Conservation (phyloP, 2,888 invertebrate species). For the Dicranocentrus wangi region DNA sequence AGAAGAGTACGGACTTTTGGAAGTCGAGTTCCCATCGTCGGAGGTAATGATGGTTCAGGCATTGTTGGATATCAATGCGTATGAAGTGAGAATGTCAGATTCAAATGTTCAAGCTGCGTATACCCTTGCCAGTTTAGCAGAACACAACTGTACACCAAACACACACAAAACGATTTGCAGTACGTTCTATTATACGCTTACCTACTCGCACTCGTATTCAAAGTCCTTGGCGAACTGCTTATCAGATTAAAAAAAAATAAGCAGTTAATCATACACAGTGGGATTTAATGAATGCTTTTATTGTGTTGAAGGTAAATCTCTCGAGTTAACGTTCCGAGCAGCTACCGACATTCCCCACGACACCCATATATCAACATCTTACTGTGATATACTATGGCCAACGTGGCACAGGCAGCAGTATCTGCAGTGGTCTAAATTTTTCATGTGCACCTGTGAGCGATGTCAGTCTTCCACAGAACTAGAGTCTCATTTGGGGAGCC, state of each 20-base stretch:
- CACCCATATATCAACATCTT: conserved; percentile 69
- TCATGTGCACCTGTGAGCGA: conserved; percentile 69
- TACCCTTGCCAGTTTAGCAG: conserved; percentile 68
- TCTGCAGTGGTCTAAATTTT: conserved; percentile 71
- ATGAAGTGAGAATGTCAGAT: conserved; percentile 67
- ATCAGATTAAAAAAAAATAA: not conserved
- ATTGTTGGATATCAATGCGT: conserved; percentile 69
- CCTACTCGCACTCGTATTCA: too few relatives aligned
- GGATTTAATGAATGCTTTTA: not conserved
- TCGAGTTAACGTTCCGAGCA: conserved; percentile 70
- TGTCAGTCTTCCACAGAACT: conserved; percentile 70
- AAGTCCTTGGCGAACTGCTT: too few relatives aligned
- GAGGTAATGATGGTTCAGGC: conserved; percentile 69
- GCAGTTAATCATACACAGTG: not conserved
- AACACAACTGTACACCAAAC: conserved; percentile 72
- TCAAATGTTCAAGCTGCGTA: conserved; percentile 69
- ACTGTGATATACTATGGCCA: conserved; percentile 72
- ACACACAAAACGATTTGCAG: conserved; percentile 69
- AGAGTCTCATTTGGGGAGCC: conserved; percentile 66
- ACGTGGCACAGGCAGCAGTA: conserved; percentile 70
- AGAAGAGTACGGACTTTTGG: conserved; percentile 50
- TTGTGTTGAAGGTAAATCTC: conserved; percentile 56
- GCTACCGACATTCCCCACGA: conserved; percentile 68
- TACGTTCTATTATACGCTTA: conserved; percentile 47
- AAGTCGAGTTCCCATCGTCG: conserved; percentile 41